Conservation (phyloP, 2,797 vertebrate species). For the Clarias pachynema region DNA sequence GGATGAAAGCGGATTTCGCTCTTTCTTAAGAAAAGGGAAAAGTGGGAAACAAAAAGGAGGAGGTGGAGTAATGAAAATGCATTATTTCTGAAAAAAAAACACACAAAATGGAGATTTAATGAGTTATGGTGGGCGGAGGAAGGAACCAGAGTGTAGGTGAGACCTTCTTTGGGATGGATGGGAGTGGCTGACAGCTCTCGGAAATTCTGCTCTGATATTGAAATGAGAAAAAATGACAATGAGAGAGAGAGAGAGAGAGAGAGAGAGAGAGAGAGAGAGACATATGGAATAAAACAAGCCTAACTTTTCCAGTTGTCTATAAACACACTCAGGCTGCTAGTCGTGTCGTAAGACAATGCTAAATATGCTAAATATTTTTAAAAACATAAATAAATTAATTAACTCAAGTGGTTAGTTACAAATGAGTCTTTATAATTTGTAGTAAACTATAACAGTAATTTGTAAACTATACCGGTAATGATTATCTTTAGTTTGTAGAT, state of each 20-base stretch:
- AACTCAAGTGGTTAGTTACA: no score
- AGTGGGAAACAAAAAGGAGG: constrained; percentile 1
- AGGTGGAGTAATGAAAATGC: constrained; percentile 55
- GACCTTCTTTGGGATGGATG: background rate
- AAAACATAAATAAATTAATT: no score
- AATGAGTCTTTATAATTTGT: no score
- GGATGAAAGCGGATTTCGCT: constrained; percentile 15
- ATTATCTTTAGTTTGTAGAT: no score
- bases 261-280: background rate
- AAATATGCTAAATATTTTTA: no score
- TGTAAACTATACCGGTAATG: no score
- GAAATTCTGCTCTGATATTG: background rate
- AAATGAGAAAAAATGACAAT: background rate
- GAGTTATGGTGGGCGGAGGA: constrained; percentile 33
- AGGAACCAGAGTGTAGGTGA: background rate
- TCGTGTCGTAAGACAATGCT: no score
- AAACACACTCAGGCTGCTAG: no score
- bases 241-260: constrained; percentile 17
- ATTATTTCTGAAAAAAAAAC: constrained; percentile 43
- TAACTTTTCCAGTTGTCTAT: no score
- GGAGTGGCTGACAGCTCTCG: background rate
- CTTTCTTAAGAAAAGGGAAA: constrained; percentile 27
- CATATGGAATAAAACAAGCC: background rate
- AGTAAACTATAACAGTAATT: no score
- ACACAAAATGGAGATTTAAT: constrained; percentile 41